Percentiles rank a stretch among this genome's conserved stretches.
Evolutionary conservation across 92 coral and sea anemone genomes (phyloP).

Genomic region (Pocillopora meandrina): DNA sequence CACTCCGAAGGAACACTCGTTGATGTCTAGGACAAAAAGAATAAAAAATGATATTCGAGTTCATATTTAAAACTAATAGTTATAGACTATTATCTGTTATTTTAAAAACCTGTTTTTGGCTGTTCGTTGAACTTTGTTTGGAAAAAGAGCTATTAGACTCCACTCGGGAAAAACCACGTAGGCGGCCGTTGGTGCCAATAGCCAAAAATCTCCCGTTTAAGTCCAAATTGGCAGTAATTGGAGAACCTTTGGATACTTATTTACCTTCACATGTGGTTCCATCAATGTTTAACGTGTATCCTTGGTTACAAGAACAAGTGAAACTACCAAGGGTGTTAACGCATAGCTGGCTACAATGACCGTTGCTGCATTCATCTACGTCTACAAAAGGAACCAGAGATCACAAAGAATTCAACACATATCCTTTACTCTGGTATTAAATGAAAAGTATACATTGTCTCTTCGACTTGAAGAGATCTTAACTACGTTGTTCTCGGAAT

Average conservation of each 20-base stretch:
- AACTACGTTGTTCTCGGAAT: too few relatives aligned
- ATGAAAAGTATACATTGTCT: too few relatives aligned
- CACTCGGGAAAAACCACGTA: too few relatives aligned
- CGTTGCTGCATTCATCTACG: constrained; percentile 78
- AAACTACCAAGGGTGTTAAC: constrained; percentile 78
- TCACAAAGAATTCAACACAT: not conserved
- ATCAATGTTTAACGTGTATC: constrained; percentile 75
- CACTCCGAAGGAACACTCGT: constrained; percentile 82
- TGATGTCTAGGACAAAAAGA: not conserved
- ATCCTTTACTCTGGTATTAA: not conserved
- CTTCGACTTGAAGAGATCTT: too few relatives aligned
- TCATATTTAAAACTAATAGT: constrained; percentile 58
- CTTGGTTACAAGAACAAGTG: constrained; percentile 79
- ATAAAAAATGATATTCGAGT: not conserved
- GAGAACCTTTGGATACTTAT: not conserved
- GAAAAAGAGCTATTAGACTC: too few relatives aligned
- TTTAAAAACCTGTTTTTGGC: too few relatives aligned
- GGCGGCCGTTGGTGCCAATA: too few relatives aligned
- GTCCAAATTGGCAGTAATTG: too few relatives aligned
- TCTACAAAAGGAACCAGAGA: constrained; percentile 41
- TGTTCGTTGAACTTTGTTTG: too few relatives aligned
- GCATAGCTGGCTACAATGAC: constrained; percentile 80
- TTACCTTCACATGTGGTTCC: constrained; percentile 78
- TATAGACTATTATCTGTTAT: not conserved
- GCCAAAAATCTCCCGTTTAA: too few relatives aligned